Evolutionary conservation across 2,113 vertebrate genomes (phyloP).

Genomic region (Tonatia bakeri): DNA sequence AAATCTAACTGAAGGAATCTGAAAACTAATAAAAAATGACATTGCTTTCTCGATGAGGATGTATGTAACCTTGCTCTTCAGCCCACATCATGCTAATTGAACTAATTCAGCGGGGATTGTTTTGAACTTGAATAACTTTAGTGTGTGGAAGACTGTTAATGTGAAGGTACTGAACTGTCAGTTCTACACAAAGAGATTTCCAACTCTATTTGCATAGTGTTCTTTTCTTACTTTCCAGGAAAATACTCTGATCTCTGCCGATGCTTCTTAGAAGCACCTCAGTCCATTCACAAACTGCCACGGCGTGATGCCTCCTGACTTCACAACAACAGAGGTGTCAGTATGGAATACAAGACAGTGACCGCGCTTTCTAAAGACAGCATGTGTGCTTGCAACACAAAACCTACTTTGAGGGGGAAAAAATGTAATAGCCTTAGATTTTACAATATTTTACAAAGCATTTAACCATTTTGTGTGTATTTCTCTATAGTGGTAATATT

Average conservation of each 20-base stretch:
- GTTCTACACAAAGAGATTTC: slow-evolving; percentile 29
- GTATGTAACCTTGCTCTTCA: neutral
- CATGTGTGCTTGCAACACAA: neutral
- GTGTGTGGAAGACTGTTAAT: neutral
- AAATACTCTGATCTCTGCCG: neutral
- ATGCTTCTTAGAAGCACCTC: neutral
- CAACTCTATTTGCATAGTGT: neutral
- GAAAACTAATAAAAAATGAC: slow-evolving; percentile 48
- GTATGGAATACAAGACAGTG: neutral
- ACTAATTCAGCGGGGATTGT: neutral
- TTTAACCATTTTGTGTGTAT: neutral
- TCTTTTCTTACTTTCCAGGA: neutral
- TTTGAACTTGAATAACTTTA: slow-evolving; percentile 4
- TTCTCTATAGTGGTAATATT: neutral
- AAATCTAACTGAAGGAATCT: slow-evolving; percentile 10
- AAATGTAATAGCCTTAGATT: neutral
- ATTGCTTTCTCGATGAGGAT: neutral
- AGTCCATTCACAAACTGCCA: neutral
- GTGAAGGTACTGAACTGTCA: slow-evolving; percentile 14
- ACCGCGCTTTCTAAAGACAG: neutral
- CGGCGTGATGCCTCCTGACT: neutral
- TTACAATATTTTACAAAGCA: neutral
- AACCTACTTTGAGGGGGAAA: neutral
- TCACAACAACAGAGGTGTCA: neutral
- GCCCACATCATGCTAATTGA: neutral